Base-by-base conservation (phyloP, 2,113 vertebrate genomes). In the Spizaetus ornatus region DNA sequence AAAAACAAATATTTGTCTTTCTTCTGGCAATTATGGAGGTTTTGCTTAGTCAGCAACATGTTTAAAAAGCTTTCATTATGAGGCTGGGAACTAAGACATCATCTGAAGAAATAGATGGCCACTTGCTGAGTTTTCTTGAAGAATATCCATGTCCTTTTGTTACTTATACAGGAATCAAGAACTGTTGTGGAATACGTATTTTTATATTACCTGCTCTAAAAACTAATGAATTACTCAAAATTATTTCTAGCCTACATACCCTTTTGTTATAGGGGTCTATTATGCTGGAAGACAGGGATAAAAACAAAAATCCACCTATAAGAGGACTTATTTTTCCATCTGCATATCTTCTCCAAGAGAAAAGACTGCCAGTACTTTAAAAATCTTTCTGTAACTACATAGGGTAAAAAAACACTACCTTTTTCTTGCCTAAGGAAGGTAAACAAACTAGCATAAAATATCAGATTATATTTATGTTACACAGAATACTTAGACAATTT, bases 11-110 rank as follows among this genome's bases (percentile, higher is more conserved):
- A 13, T 19, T 43, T 95, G 12, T 79, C 34, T 53, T 16, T 90
- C 29, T 81, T 58, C 23, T 31, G 81, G 72, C 55, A 95, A 79
- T 73, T 72, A 6, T 13, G 8, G 6, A 36, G 7, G 1, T 32
- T 73, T 74, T 89, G 13, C 70, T 80, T 91, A 63, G 65, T 81
- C 86, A 85, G 59, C 76, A 91, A 88, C 48, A 66, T 91, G 97
- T 95, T 38, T 63, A 76, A 90, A 84, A 43, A 90, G 31, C 45
- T 96, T 96, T 93, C 29, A 73, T 96, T 95, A 93, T 79, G 47
- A 90, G 32, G 15, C 36, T 95, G 50, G 36, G 53, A 94, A 94
- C 96, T 96, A 95, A 94, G 80, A 80, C 31, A 73, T 91, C 16
- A 66, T 74, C 27, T 82, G 93, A 87, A 86, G 63, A 82, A 92